Evolutionary conservation across 1,140 invertebrate genomes (phyloP).

Genomic region (Parasteatoda tepidariorum): DNA sequence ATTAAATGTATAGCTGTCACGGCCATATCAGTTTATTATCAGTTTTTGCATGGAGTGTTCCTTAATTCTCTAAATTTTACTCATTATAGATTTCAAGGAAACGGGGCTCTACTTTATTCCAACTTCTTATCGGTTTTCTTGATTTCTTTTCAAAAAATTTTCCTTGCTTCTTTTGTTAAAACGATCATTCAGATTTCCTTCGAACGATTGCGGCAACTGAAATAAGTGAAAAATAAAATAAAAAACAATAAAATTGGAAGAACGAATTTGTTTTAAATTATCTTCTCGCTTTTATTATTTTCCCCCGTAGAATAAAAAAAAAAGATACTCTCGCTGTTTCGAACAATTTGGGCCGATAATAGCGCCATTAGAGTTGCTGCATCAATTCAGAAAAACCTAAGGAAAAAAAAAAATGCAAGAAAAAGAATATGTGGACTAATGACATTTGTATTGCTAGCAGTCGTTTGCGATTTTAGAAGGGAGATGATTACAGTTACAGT

Average conservation of each 20-base stretch:
- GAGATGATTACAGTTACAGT: conserved; percentile 16
- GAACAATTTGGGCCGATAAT: conserved; percentile 26
- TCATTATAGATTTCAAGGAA: background rate
- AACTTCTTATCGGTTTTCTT: background rate
- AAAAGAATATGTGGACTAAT: background rate
- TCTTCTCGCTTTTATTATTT: conserved; percentile 10
- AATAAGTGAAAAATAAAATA: background rate
- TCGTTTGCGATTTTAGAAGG: conserved; percentile 2
- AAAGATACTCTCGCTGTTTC: conserved; percentile 6
- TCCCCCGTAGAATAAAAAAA: background rate
- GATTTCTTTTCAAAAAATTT: background rate
- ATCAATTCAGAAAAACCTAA: background rate
- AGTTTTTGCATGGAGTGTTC: no score
- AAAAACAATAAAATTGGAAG: background rate
- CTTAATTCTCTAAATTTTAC: no score
- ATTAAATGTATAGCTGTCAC: no score
- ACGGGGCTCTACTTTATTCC: background rate
- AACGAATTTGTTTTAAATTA: conserved; percentile 21
- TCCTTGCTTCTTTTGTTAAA: background rate
- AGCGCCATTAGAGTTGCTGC: conserved; percentile 4
- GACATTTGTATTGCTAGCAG: conserved; percentile 20
- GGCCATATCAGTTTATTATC: no score
- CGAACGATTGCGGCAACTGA: background rate
- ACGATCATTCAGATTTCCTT: background rate
- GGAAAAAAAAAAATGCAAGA: background rate